Conservation (phyloP, 2,888 invertebrate genomes). For the Epinotia brunnichana region DNA sequence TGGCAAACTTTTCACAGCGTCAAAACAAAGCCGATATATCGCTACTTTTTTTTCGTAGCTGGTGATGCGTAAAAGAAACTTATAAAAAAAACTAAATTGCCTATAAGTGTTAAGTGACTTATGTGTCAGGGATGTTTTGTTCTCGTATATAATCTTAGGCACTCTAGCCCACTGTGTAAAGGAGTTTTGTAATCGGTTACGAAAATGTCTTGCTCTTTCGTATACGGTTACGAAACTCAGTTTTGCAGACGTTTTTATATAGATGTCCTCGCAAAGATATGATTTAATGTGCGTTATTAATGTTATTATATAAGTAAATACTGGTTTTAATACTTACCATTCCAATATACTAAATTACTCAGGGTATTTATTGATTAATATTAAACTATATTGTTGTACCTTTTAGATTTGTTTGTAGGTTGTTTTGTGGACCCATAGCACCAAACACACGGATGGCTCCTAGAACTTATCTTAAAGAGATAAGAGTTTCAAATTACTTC, state of each 20-base stretch:
- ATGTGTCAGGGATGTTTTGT: neutral
- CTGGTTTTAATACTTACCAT: neutral
- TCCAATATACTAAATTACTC: neutral
- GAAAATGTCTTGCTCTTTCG: neutral
- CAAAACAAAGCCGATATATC: no score
- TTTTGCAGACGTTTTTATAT: neutral
- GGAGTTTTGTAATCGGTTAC: neutral
- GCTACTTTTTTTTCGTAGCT: no score
- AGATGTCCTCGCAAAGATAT: constrained; percentile 1
- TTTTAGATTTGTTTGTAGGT: neutral
- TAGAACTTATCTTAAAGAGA: neutral
- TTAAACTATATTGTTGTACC: neutral
- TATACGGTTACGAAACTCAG: neutral
- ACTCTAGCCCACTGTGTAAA: neutral
- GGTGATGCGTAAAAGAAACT: no score
- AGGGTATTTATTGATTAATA: constrained; percentile 9
- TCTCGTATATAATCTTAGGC: neutral
- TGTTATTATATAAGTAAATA: constrained; percentile 5
- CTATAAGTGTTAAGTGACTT: no score
- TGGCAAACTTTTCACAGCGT: no score
- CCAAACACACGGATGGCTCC: constrained; percentile 1
- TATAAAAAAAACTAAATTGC: no score
- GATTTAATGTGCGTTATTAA: neutral
- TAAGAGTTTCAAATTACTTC: neutral
- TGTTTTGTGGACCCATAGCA: neutral